Conservation (phyloP, 2,888 invertebrate species). For the Ferrisia virgata region DNA sequence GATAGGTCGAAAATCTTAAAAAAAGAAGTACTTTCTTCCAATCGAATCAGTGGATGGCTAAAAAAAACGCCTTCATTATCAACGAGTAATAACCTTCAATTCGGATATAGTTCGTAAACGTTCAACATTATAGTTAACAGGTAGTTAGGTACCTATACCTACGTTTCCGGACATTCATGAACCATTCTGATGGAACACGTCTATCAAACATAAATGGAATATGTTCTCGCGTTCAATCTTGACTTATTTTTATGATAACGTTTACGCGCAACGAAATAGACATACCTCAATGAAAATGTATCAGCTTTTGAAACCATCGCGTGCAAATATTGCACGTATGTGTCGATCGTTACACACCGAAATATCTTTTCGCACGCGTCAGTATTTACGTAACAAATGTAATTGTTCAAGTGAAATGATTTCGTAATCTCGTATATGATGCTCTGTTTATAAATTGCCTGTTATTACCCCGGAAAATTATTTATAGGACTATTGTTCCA, state of each 20-base stretch:
- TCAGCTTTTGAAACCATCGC: background rate
- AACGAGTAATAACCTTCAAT: background rate
- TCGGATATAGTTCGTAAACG: background rate
- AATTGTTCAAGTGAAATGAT: background rate
- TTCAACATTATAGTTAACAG: no score
- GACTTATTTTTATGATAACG: background rate
- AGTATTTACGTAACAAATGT: background rate
- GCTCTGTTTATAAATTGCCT: conserved; percentile 2
- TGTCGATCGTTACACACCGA: background rate
- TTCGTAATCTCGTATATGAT: background rate
- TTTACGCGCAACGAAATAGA: no score
- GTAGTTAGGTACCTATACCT: no score
- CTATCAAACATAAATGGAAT: no score
- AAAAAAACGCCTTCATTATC: conserved; percentile 6
- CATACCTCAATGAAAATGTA: background rate
- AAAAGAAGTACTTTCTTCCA: background rate
- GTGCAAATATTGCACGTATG: background rate
- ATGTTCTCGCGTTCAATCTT: background rate
- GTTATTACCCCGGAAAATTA: conserved; percentile 23
- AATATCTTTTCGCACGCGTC: background rate
- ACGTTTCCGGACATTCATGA: background rate
- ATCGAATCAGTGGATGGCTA: background rate
- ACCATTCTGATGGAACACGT: background rate
- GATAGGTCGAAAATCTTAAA: background rate
- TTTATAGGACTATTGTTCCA: background rate